Evolutionary conservation across 2,113 vertebrate species (phyloP).

Genomic region (Dryoscopus gambensis): DNA sequence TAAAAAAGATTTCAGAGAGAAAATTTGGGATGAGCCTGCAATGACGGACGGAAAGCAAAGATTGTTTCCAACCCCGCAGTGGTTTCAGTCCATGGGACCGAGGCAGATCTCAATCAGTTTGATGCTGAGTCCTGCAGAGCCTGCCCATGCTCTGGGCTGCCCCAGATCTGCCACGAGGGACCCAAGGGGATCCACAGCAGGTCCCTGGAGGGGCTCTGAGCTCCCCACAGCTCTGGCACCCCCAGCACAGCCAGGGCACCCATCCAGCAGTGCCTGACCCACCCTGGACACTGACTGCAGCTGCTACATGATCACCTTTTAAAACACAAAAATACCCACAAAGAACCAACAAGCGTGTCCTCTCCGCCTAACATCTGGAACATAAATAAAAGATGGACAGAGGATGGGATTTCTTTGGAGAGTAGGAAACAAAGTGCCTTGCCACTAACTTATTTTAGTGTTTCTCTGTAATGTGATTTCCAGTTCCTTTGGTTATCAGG

Average conservation of each 20-base stretch:
- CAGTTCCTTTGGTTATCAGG: slow-evolving; percentile 65
- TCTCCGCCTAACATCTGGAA: slow-evolving; percentile 17
- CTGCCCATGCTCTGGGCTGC: neutral
- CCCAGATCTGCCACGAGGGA: neutral
- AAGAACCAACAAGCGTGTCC: neutral
- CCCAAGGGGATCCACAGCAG: neutral
- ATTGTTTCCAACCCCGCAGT: fast-evolving
- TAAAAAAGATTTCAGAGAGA: neutral
- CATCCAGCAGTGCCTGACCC: neutral
- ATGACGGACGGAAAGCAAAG: neutral
- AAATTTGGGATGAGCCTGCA: neutral
- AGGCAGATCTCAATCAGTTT: neutral
- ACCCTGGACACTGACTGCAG: neutral
- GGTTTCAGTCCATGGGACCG: fast-evolving
- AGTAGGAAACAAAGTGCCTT: slow-evolving; percentile 33
- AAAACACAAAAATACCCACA: neutral
- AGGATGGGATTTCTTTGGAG: neutral
- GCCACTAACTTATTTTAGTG: slow-evolving; percentile 56
- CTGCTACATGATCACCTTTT: neutral
- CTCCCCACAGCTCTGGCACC: neutral
- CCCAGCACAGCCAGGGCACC: neutral
- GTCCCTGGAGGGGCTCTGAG: neutral
- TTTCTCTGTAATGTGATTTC: slow-evolving; percentile 61
- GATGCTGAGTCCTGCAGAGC: neutral
- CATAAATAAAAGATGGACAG: slow-evolving; percentile 11